Evolutionary conservation across 2,888 invertebrate genomes (phyloP), one percentile per base, ranked within the genome.

Genomic region (Electrophaes corylata): DNA sequence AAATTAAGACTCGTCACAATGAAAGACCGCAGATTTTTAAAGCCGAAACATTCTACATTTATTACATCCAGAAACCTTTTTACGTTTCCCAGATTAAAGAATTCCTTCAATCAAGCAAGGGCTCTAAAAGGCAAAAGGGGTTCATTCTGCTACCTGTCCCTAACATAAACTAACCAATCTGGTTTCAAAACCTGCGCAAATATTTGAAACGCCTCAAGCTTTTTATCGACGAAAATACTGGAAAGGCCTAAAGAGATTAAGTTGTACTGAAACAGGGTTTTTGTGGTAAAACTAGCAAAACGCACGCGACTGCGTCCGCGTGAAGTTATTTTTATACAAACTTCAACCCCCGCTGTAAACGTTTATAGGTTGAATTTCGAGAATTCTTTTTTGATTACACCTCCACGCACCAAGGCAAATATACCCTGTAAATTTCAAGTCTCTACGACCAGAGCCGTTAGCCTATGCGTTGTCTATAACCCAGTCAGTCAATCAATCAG

Each of bases 21-120:
- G n/a, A 33, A 12, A 4, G 12, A 4, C 33, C 33, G 12, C 4
- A 33, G 26, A 1, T 33, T 33, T 33, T 33, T 33, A n/a, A 4
- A 33, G 5, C 12, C 12, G 5, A 2, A 33, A 33, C 33, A 26
- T 4, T 4, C 12, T 33, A n/a, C n/a, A n/a, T 18, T 39, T 19
- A 39, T 18, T 4, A 5, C 39, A 4, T 39, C 19, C 18, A 0
- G 19, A 19, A 11, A 33, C 33, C 33, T 33, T 33, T 33, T 33
- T 12, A 12, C 33, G 33, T 33, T 33, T 19, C n/a, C 6, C 19
- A 18, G 40, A 3, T 4, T 40, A n/a, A 10, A 26, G 31, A 45
- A 45, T 45, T 31, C 31, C 31, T 45, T 16, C 44, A 45, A 45
- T 31, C 44, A 45, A 18, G 44, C 11, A 20, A 23, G 4, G 23